Base-by-base conservation (phyloP, 2,797 vertebrate genomes). In the Cossypha polioptera region DNA sequence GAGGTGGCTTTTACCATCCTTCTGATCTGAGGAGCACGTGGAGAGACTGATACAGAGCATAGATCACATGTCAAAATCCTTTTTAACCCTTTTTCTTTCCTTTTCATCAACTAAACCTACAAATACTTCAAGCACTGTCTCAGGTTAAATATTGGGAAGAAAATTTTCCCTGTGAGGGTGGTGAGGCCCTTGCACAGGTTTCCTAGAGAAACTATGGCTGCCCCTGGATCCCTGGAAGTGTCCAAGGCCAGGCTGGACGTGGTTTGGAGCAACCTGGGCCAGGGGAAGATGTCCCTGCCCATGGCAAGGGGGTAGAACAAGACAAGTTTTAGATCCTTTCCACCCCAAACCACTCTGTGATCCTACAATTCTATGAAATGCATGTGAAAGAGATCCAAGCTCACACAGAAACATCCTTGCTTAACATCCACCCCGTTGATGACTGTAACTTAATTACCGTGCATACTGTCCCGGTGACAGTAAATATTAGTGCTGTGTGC, bases 401-500 rank as follows among this genome's bases (percentile, higher is more conserved):
- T 88, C 20, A 0, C 47, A 43, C 26, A 78, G 58, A 55, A 90
- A 69, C 75, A 48, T 94, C 89, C 81, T 93, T 88, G 62, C 85
- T 94, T 91, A 92, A 94, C 82, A 91, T 33, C 87, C 85, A 88
- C 62, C 62, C 35, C 7, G 8, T 28, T 63, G 92, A 86, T 26
- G 82, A 55, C 89, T 80, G 83, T 75, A 95, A 88, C 72, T 96
- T 96, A 97, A 96, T 96, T 96, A 96, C 92, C 2, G 40, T 1
- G 62, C 82, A 16, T 20, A 69, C 89, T 45, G 79, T 67, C 59
- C 62, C 2, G 2, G 87, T 95, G 95, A 96, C 92, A 96, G 95
- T 96, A 97, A 97, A 97, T 97, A 97, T 95, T 94, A 96, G 96
- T 90, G 91, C 94, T 94, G 61, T 84, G 87, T 62, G 87, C 95